Base-by-base conservation (phyloP, 2,113 vertebrate species). In the Beaufortia kweichowensis region DNA sequence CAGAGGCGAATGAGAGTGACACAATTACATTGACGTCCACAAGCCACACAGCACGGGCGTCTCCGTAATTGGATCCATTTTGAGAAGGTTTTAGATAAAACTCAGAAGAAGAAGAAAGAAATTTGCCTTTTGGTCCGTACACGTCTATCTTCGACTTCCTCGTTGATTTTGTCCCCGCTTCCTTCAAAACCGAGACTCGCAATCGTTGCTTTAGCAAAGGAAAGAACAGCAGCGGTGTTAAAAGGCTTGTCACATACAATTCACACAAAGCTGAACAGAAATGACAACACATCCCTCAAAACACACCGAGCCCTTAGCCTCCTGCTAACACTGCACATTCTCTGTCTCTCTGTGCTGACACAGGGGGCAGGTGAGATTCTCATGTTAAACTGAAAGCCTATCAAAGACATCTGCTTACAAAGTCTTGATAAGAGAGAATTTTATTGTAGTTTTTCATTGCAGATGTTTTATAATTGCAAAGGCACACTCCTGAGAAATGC, bases 41-140 rank as follows among this genome's bases (percentile, higher is more conserved):
- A 84, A 86, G 79, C 75, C 33, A 81, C 82, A 79, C 86, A 81
- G 81, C 85, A 87, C 90, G 79, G 75, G 80, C 65, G 85, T 21
- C 72, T 81, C 61, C 46, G 55, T 90, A 90, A 91, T 88, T 88
- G 86, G 84, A 88, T 88, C 84, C 85, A 87, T 90, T 90, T 90
- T 84, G 65, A 82, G 78, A 56, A 76, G 81, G 81, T 87, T 65
- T 90, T 88, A 64, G 85, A 85, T 81, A 63, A 87, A 77, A 88
- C 74, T 76, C 81, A 81, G 60, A 79, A 67, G 76, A 74, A 79
- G 64, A 78, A 67, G 64, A 61, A 78, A 82, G 72, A 71, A 66
- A 76, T 81, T 75, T 64, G 46, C 75, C 62, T 64, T 50, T 28
- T 43, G 48, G 24, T 68, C 21, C 68, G 9, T 65, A 7, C 6